phyloP scores from a whole-genome alignment of 2,113 vertebrate species.

The Rissa tridactyla region DNA sequence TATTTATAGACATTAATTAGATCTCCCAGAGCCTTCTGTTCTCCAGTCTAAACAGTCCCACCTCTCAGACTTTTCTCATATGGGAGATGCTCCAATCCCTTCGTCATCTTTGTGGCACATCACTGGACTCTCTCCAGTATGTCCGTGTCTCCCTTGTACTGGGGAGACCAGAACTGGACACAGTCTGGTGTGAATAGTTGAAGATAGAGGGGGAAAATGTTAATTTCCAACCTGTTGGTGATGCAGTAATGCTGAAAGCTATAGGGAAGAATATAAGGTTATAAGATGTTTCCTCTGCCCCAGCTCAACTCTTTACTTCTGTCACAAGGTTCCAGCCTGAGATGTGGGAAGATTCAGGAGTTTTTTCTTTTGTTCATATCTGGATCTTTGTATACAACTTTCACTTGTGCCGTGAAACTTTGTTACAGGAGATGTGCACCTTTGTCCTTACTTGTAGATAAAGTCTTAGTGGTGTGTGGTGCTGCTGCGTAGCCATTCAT shows the following conservation, averaged over 20 bases:
- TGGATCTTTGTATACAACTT: not conserved
- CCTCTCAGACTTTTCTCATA: not conserved
- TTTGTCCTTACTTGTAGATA: not conserved
- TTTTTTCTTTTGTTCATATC: not conserved
- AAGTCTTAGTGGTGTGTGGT: fast-evolving
- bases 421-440: not conserved
- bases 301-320: not conserved
- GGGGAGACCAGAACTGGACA: not conserved
- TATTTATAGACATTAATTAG: not conserved
- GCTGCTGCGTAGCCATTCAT: fast-evolving
- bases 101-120: not conserved
- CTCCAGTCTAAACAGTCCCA: not conserved
- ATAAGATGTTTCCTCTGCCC: not conserved
- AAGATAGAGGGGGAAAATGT: not conserved
- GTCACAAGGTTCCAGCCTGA: not conserved
- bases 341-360: not conserved
- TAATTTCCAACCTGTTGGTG: not conserved
- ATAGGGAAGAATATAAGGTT: not conserved
- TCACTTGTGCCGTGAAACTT: not conserved
- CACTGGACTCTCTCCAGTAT: not conserved
- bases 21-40: not conserved
- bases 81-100: not conserved
- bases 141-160: not conserved
- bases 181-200: not conserved
- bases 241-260: not conserved